Evolutionary conservation across 1,140 invertebrate genomes (phyloP).

Genomic region (Drosophila aff.): DNA sequence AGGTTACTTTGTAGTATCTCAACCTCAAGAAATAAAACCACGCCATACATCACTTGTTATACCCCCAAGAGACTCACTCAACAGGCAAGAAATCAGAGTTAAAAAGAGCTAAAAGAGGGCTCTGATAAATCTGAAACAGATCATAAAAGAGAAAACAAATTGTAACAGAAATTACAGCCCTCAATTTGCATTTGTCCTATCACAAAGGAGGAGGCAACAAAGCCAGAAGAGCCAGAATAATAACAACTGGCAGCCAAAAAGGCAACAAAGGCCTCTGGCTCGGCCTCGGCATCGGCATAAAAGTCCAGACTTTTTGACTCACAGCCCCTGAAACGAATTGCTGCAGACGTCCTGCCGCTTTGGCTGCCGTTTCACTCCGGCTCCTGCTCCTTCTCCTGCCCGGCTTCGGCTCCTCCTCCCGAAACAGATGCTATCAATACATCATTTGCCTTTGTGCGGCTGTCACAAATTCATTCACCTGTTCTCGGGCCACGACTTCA

Average conservation of each 20-base stretch:
- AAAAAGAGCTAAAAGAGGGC: not conserved
- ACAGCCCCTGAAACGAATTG: slow-evolving; percentile 60
- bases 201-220: slow-evolving; percentile 40
- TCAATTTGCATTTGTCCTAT: slow-evolving; percentile 56
- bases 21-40: not conserved
- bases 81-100: not conserved
- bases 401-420: slow-evolving; percentile 54
- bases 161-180: slow-evolving; percentile 68
- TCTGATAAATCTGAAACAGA: slow-evolving; percentile 24
- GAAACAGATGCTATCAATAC: slow-evolving; percentile 82
- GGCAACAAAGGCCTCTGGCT: slow-evolving; percentile 32
- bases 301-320: slow-evolving; percentile 57
- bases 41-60: slow-evolving; percentile 15
- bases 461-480: slow-evolving; percentile 83
- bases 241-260: slow-evolving; percentile 42
- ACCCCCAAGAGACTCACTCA: not conserved
- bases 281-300: slow-evolving; percentile 13
- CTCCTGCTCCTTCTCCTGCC: slow-evolving; percentile 6
- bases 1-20: not conserved
- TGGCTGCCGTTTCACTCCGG: slow-evolving; percentile 45
- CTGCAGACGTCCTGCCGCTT: slow-evolving; percentile 76
- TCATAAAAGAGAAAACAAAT: slow-evolving; percentile 27
- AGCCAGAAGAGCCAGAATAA: slow-evolving; percentile 30
- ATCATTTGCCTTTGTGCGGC: slow-evolving; percentile 80
- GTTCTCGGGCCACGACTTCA: slow-evolving; percentile 79